Percentiles rank a stretch among this genome's conserved stretches.
Evolutionary conservation across 2,113 vertebrate species (phyloP).

Genomic region (Oceanites oceanicus): DNA sequence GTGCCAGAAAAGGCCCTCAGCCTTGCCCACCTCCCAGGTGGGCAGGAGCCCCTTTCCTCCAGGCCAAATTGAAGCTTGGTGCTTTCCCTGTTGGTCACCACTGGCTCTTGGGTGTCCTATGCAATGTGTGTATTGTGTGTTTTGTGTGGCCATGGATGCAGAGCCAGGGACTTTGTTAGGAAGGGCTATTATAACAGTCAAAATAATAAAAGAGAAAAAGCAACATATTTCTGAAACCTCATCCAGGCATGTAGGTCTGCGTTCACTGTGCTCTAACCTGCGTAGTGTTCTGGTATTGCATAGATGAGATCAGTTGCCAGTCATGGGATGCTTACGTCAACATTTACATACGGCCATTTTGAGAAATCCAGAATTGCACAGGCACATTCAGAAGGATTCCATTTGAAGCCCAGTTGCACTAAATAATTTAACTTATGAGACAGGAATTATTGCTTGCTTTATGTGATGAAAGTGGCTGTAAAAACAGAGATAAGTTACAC

Average conservation of each 20-base stretch:
- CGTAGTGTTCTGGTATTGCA: conserved; percentile 41
- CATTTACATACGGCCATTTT: conserved; percentile 68
- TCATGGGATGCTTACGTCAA: conserved; percentile 58
- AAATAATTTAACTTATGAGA: conserved; percentile 22
- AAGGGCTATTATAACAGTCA: conserved; percentile 60
- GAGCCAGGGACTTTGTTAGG: conserved; percentile 74
- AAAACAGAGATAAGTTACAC: conserved; percentile 63
- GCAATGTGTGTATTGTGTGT: conserved; percentile 74
- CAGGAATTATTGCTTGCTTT: conserved; percentile 67
- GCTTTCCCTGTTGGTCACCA: conserved; percentile 76
- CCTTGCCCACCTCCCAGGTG: conserved; percentile 75
- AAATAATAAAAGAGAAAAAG: conserved; percentile 57
- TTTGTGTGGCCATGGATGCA: conserved; percentile 38
- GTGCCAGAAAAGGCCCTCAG: conserved; percentile 77
- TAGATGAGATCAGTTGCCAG: conserved; percentile 69
- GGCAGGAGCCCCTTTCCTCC: conserved; percentile 72
- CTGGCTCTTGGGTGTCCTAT: conserved; percentile 78
- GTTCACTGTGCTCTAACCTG: neutral
- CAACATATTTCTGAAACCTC: conserved; percentile 38
- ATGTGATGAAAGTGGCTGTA: conserved; percentile 71
- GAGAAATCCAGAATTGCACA: conserved; percentile 75
- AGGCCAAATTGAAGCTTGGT: conserved; percentile 73
- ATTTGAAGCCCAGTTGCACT: conserved; percentile 50
- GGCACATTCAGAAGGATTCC: conserved; percentile 79
- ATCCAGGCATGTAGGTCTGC: conserved; percentile 66